phyloP scores from a whole-genome alignment of 2,888 invertebrate species.

The Poecilus cupreus region DNA sequence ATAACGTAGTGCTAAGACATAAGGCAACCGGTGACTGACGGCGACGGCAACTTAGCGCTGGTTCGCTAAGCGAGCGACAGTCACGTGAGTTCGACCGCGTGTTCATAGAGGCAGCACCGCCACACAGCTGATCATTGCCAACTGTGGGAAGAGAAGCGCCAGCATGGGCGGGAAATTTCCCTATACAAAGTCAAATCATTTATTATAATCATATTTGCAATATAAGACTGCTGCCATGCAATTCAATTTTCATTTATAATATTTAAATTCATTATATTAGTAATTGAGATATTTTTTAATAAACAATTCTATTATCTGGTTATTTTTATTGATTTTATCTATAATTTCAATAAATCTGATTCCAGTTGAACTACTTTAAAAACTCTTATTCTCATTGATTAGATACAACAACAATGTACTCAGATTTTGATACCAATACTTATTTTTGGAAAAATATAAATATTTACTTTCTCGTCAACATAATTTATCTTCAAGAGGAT shows the following conservation, averaged over 20 bases:
- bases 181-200: background rate
- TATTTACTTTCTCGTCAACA: background rate
- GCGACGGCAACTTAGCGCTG: conserved; percentile 40
- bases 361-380: background rate
- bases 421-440: too few species aligned
- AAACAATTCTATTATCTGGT: background rate
- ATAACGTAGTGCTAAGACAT: conserved; percentile 54
- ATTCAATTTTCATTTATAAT: too few species aligned
- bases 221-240: too few species aligned
- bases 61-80: conserved; percentile 31
- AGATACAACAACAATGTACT: too few species aligned
- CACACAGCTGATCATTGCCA: conserved; percentile 57
- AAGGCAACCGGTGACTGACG: conserved; percentile 67
- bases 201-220: background rate
- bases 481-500: background rate
- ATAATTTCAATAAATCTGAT: background rate
- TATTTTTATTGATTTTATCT: background rate
- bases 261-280: background rate
- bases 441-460: background rate
- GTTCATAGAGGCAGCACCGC: conserved; percentile 56
- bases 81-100: conserved; percentile 58
- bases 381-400: background rate
- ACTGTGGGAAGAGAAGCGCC: conserved; percentile 9
- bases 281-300: background rate
- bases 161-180: conserved; percentile 4